Evolutionary conservation across 2,888 invertebrate genomes (phyloP), one percentile per base, ranked within the genome.

Genomic region (Agapetus fuscipes): DNA sequence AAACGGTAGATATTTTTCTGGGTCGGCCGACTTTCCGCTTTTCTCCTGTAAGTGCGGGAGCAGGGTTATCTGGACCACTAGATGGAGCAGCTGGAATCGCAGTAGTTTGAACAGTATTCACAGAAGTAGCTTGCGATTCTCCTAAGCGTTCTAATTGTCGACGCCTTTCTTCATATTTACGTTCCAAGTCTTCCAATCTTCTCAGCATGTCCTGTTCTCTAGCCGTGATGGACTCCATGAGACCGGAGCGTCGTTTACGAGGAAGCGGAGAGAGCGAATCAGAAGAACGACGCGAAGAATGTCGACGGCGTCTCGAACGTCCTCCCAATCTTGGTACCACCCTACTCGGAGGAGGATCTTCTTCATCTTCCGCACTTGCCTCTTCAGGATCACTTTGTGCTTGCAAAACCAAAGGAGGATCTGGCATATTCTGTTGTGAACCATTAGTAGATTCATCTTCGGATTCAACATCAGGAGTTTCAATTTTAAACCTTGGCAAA

Each of bases 21-120:
- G 87, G 88, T 49, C 85, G 68, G 0, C 86, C 86, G 0, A 86
- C 85, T 66, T 88, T 87, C 7, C 88, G 74, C 56, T 87, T 87
- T 52, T 85, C 9, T n/a, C n/a, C n/a, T n/a, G n/a, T n/a, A n/a
- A n/a, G n/a, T n/a, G n/a, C n/a, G n/a, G n/a, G n/a, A 9, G 20
- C 20, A 4, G 20, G 9, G 20, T 9, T 9, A 9, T 4, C 5
- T 9, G 20, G 20, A 20, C 4, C 5, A 4, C 5, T 20, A 6
- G 20, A 20, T 9, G 20, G 20, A 9, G 20, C 5, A 4, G 20
- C 20, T 4, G 9, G 5, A 4, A 9, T 4, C 9, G 20, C 4
- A 9, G 5, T 9, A 9, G 5, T 20, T n/a, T n/a, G n/a, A n/a
- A n/a, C n/a, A n/a, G n/a, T n/a, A n/a, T n/a, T n/a, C n/a, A n/a